These are phyloP conservation scores for Calephelis virginiensis DNA, from an alignment of 1,140 invertebrate species.

Conservation along the genomic window DNA sequence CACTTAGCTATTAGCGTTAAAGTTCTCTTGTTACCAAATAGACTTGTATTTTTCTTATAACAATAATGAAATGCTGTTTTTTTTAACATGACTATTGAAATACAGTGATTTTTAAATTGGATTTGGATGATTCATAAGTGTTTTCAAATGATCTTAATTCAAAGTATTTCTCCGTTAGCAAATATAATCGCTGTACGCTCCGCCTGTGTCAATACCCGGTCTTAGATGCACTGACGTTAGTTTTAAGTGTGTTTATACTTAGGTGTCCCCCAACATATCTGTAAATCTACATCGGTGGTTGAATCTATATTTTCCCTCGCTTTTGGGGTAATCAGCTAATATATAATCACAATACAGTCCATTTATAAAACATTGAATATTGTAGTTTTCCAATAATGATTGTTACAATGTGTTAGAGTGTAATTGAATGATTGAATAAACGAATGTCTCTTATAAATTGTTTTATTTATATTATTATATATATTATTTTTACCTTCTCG, in stretches of 20 bases:
- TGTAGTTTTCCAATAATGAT: slow-evolving; percentile 17
- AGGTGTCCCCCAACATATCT: slow-evolving; percentile 25
- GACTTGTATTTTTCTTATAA: too few relatives aligned
- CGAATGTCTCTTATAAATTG: slow-evolving; percentile 19
- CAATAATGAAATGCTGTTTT: too few relatives aligned
- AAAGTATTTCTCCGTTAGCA: not conserved
- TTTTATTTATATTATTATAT: slow-evolving; percentile 6
- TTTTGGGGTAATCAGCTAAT: slow-evolving; percentile 15
- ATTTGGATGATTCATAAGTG: too few relatives aligned
- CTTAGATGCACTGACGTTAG: slow-evolving; percentile 21
- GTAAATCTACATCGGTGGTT: slow-evolving; percentile 16
- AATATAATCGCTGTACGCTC: not conserved
- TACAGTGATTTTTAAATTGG: too few relatives aligned
- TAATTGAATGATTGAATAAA: slow-evolving; percentile 21
- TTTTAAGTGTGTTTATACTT: slow-evolving; percentile 24
- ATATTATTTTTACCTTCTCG: too few relatives aligned
- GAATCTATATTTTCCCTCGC: slow-evolving; percentile 16
- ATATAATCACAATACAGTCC: slow-evolving; percentile 21
- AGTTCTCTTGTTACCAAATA: too few relatives aligned
- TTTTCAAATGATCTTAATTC: too few relatives aligned
- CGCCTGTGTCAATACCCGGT: not conserved
- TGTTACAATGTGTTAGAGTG: slow-evolving; percentile 23
- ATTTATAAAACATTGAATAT: slow-evolving; percentile 23
- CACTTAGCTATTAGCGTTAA: too few relatives aligned
- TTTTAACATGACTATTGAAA: too few relatives aligned